Conservation (phyloP, 2,888 invertebrate genomes). For the Cephus spinipes region DNA sequence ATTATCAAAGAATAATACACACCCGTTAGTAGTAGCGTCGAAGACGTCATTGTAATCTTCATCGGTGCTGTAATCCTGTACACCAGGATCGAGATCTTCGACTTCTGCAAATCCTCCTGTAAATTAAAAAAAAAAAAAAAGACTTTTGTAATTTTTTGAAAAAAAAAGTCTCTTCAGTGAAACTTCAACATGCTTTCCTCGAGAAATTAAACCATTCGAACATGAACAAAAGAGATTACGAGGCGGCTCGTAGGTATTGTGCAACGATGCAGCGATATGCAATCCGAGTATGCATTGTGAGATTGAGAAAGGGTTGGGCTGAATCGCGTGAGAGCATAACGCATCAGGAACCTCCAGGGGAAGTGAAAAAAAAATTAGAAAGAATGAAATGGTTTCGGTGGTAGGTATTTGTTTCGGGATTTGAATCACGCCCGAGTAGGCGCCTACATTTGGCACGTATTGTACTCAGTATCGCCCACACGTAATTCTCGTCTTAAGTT, state of each 20-base stretch:
- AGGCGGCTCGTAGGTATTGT: neutral
- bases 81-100: constrained; percentile 50
- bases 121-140: constrained; percentile 1
- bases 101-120: constrained; percentile 42
- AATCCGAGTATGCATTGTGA: neutral
- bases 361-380: neutral
- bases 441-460: neutral
- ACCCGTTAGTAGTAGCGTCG: constrained; percentile 52
- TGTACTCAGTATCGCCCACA: neutral
- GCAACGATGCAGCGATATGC: neutral
- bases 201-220: neutral
- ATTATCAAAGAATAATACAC: constrained; percentile 18
- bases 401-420: neutral
- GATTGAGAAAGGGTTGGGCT: neutral
- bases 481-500: neutral
- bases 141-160: neutral
- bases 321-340: neutral
- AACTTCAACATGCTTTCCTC: neutral
- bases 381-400: neutral
- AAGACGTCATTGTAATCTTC: constrained; percentile 56
- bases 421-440: neutral
- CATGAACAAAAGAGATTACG: neutral
- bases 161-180: neutral
- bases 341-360: neutral
- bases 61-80: constrained; percentile 54